Conservation (phyloP, 2,797 vertebrate species). For the Cynopterus sphinx region DNA sequence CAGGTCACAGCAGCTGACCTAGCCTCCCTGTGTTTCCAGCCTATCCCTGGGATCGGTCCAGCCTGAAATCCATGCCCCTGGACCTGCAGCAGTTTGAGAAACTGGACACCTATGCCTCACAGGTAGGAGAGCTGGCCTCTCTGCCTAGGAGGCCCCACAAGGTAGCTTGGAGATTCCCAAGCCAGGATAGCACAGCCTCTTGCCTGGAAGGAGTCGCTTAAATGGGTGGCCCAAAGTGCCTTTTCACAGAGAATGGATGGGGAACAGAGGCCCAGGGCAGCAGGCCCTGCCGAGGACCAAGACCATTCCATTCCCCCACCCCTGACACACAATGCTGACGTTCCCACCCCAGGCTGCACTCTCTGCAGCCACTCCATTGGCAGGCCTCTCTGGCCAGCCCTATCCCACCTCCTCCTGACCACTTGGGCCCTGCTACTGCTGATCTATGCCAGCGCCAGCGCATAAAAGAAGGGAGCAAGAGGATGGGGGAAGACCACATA, state of each 20-base stretch:
- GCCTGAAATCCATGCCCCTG: slow-evolving; percentile 87
- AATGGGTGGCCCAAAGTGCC: background rate
- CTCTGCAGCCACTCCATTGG: fast-evolving
- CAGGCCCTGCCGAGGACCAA: background rate
- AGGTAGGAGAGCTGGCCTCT: slow-evolving; percentile 80
- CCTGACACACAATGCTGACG: fast-evolving
- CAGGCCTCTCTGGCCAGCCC: background rate
- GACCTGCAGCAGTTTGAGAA: slow-evolving; percentile 86
- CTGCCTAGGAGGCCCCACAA: background rate
- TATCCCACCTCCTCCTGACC: background rate
- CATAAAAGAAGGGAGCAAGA: background rate
- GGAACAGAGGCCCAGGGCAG: background rate
- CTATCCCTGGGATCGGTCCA: slow-evolving; percentile 88
- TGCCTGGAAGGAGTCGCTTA: background rate
- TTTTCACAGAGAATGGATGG: background rate
- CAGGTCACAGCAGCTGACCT: background rate
- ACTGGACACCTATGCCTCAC: slow-evolving; percentile 86
- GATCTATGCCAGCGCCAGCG: background rate
- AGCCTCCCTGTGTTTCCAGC: slow-evolving; percentile 77
- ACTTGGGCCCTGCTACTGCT: background rate
- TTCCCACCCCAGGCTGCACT: too few relatives aligned
- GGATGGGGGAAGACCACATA: background rate
- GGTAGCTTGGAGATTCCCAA: background rate
- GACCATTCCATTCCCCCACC: too few relatives aligned
- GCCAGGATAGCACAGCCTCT: background rate